Conservation (phyloP, 2,113 vertebrate genomes). For the Andinoacara biseriatus region DNA sequence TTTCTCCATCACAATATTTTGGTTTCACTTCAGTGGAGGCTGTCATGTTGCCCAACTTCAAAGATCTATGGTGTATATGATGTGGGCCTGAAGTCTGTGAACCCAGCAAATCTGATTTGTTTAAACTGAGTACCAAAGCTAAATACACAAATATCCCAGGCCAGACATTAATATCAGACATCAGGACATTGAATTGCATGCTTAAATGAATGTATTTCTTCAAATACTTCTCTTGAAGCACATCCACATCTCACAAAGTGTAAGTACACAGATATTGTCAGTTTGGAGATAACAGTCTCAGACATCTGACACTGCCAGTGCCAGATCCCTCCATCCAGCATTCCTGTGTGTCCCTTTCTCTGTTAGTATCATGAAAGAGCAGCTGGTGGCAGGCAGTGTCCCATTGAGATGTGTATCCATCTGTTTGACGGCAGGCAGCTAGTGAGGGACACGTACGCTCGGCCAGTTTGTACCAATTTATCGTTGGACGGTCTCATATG, state of each 20-base stretch:
- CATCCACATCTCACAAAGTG: constrained; percentile 38
- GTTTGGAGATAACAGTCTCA: constrained; percentile 54
- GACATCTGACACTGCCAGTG: constrained; percentile 50
- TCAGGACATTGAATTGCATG: constrained; percentile 8
- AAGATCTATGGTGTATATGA: not conserved
- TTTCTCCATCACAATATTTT: constrained; percentile 7
- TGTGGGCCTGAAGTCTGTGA: not conserved
- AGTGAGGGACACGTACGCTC: constrained; percentile 17
- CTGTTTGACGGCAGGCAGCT: constrained; percentile 54
- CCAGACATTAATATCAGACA: constrained; percentile 6
- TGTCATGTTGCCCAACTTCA: constrained; percentile 3
- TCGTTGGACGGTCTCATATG: constrained; percentile 56
- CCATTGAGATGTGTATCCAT: constrained; percentile 44
- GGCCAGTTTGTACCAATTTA: constrained; percentile 68
- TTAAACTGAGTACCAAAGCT: not conserved
- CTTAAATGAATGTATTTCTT: constrained; percentile 43
- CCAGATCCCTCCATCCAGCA: constrained; percentile 27
- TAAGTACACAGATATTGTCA: constrained; percentile 33
- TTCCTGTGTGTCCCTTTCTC: constrained; percentile 25
- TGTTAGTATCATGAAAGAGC: constrained; percentile 62
- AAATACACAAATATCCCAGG: not conserved
- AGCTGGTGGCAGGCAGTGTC: constrained; percentile 60
- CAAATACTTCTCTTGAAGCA: constrained; percentile 29
- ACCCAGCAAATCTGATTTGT: not conserved
- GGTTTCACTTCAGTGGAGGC: not conserved